phyloP scores from a whole-genome alignment of 2,113 vertebrate genomes.

The Charina bottae region DNA sequence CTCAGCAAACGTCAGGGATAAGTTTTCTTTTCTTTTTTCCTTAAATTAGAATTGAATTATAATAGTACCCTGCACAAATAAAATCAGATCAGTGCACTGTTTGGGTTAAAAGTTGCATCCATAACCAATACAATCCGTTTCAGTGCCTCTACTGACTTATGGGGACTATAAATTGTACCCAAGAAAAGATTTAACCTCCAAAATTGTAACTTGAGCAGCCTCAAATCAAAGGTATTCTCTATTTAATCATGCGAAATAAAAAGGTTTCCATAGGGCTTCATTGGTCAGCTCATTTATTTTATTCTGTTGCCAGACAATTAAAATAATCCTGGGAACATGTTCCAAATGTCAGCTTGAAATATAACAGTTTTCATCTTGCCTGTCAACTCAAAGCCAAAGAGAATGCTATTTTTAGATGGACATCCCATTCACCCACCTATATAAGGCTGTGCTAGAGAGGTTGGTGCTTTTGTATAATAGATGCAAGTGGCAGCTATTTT shows the following conservation, averaged over 20 bases:
- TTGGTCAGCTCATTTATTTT: slow-evolving; percentile 34
- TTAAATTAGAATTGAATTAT: neutral
- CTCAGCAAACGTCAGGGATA: neutral
- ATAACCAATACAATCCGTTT: neutral
- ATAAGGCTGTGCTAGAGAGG: slow-evolving; percentile 60
- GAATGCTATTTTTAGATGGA: slow-evolving; percentile 72
- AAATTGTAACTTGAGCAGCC: neutral
- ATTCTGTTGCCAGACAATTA: slow-evolving; percentile 38
- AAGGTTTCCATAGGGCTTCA: slow-evolving; percentile 37
- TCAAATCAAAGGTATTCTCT: slow-evolving; percentile 7
- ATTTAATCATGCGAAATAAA: slow-evolving; percentile 47
- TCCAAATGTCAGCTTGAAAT: slow-evolving; percentile 58
- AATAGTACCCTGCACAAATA: neutral
- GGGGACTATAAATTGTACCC: neutral
- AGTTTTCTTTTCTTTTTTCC: neutral
- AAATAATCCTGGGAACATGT: neutral
- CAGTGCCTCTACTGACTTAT: neutral
- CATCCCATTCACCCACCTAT: slow-evolving; percentile 63
- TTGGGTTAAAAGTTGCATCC: neutral
- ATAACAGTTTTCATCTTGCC: slow-evolving; percentile 64
- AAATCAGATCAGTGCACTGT: neutral
- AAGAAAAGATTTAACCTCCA: neutral
- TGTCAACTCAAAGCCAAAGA: slow-evolving; percentile 50
- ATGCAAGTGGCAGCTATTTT: slow-evolving; percentile 22
- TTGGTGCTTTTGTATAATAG: slow-evolving; percentile 44